Evolutionary conservation across 2,113 vertebrate genomes (phyloP), one percentile per base, ranked within the genome.

Genomic region (Puffinus mauretanicus): DNA sequence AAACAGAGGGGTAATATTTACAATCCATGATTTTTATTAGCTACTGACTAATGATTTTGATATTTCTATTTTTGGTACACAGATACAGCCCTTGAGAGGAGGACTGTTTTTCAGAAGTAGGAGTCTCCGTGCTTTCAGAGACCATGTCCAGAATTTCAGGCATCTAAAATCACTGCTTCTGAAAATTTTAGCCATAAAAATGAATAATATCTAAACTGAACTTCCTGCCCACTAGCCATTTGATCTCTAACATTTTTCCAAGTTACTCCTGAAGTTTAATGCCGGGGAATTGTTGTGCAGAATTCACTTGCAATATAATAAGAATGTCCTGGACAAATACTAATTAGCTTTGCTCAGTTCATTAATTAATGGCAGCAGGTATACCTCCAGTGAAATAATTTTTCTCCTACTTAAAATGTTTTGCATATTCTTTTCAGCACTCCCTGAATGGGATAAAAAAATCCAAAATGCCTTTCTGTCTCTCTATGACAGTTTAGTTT

Each of bases 391-490:
- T 2, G 0, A 62, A 88, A 81, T 38, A 1, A 11, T 17, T 67
- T 87, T 87, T 71, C 46, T 95, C 20, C 21, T 66, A 25, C 58
- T 94, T 85, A 91, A 94, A 87, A 91, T 73, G 49, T 5, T 80
- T 95, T 95, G 49, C 46, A 16, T 95, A 40, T 93, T 93, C 72
- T 93, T 90, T 97, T 73, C 95, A 98, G 98, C 97, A 55, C 96
- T 96, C 38, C 98, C 97, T 57, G 98, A 99, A 84, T 99, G 99
- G 99, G 97, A 98, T 8, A 98, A 98, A 94, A 99, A 96, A 51
- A 98, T 99, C 73, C 98, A 98, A 92, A 98, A 99, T 84, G 97
- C 98, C 62, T 97, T 99, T 82, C 97, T 99, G 96, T 98, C 98
- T 49, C 98, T 99, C 36, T 98, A 99, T 86, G 98, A 98, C 60